phyloP scores from a whole-genome alignment of 2,888 invertebrate genomes.

The Drosophila demipolita region DNA sequence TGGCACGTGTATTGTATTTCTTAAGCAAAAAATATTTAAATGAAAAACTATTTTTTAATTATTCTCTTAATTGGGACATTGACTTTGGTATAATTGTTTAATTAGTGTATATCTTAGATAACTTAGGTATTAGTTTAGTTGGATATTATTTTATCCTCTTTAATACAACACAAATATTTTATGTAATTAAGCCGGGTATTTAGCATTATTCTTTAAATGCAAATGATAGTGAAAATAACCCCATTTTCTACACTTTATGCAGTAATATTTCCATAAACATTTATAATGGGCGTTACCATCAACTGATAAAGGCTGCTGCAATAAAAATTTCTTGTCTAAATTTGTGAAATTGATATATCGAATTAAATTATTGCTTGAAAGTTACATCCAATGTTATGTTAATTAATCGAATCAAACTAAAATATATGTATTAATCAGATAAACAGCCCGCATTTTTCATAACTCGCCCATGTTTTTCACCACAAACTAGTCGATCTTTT shows the following conservation, averaged over 20 bases:
- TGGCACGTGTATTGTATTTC: neutral
- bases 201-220: neutral
- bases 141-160: neutral
- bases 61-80: neutral
- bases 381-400: neutral
- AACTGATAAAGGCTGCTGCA: conserved; percentile 22
- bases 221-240: conserved; percentile 5
- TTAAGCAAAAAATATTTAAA: neutral
- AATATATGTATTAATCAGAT: neutral
- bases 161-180: neutral
- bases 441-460: neutral
- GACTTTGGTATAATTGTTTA: neutral
- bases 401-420: neutral
- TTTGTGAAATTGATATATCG: neutral
- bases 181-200: neutral
- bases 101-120: neutral
- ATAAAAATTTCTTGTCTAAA: neutral
- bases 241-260: conserved; percentile 1
- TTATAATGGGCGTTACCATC: conserved; percentile 40
- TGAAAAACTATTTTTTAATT: neutral
- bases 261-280: conserved; percentile 26
- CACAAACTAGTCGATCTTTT: neutral
- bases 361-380: neutral
- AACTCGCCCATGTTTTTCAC: neutral
- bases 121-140: neutral